Evolutionary conservation across 1,140 invertebrate genomes (phyloP), one percentile per base, ranked within the genome.

Genomic region (Bombus affinis): DNA sequence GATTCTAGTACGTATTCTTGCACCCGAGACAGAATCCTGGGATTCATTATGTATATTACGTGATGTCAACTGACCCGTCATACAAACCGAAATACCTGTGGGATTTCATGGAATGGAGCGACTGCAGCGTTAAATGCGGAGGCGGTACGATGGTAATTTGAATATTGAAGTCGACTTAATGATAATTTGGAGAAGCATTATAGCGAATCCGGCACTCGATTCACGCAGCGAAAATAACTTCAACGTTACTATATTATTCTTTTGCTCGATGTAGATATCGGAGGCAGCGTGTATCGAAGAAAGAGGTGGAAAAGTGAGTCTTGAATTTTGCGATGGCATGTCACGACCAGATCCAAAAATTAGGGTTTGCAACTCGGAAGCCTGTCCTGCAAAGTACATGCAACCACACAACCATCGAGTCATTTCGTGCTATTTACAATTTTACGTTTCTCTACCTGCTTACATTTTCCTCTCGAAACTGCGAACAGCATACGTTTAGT

Each of bases 71-170:
- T 25, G 91, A 93, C 83, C 66, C 85, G 4, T 82, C 88, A 9
- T 94, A 95, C 76, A 86, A 83, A 10, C 94, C 95, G 4, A 93
- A 91, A 71, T 96, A 96, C 75, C 89, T 94, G 32, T 96, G 96
- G 96, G 96, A 96, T 80, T 94, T 95, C 76, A 81, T 93, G 0
- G 95, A 96, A 70, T 96, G 94, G 94, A 89, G 85, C 4, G 87
- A 92, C 9, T 96, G 96, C 84, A 91, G 88, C 22, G 95, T 88
- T 9, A 92, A 92, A 75, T 96, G 96, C 88, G 95, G 94, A 6
- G 95, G 95, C 37, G 95, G 96, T 13, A 93, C 93, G 47, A 92
- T 89, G 93, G 91, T 93, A 88, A 90, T 73, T 83, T 62, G 18
- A 71, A 59, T 71, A 44, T 81, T 8, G 37, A 76, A 76, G 42